Percentiles rank a stretch among this genome's conserved stretches.
Conservation (phyloP, 2,113 vertebrate genomes). For the Pterocles orientalis region DNA sequence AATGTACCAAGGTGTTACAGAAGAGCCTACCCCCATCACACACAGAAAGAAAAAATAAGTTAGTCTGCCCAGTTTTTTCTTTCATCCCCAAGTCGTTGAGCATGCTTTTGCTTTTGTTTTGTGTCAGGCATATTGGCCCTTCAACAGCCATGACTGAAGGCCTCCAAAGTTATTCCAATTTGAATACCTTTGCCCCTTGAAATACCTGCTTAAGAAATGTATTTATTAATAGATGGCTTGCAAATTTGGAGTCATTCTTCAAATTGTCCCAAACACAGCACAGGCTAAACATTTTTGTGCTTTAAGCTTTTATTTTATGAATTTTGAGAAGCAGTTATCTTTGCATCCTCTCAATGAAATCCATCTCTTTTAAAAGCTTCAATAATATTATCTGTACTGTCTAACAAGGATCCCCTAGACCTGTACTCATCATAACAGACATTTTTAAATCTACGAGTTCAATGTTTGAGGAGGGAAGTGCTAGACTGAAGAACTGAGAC, state of each 20-base stretch:
- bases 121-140: fast-evolving
- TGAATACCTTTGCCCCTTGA: not conserved
- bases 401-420: not conserved
- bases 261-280: not conserved
- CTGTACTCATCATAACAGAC: not conserved
- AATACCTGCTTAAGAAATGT: not conserved
- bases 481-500: not conserved
- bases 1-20: fast-evolving
- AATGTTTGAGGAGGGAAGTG: not conserved
- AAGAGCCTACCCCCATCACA: not conserved
- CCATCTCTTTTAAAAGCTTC: not conserved
- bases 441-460: not conserved
- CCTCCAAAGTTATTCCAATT: not conserved
- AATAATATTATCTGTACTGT: not conserved
- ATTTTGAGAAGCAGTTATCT: not conserved
- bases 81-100: not conserved
- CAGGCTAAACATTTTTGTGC: not conserved
- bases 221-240: not conserved
- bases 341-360: not conserved
- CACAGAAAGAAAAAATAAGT: not conserved
- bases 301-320: not conserved
- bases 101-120: not conserved
- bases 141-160: not conserved
- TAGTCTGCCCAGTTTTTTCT: not conserved
- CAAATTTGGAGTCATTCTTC: not conserved